phyloP scores from a whole-genome alignment of 2,113 vertebrate species.

The Oenanthe oenanthe region DNA sequence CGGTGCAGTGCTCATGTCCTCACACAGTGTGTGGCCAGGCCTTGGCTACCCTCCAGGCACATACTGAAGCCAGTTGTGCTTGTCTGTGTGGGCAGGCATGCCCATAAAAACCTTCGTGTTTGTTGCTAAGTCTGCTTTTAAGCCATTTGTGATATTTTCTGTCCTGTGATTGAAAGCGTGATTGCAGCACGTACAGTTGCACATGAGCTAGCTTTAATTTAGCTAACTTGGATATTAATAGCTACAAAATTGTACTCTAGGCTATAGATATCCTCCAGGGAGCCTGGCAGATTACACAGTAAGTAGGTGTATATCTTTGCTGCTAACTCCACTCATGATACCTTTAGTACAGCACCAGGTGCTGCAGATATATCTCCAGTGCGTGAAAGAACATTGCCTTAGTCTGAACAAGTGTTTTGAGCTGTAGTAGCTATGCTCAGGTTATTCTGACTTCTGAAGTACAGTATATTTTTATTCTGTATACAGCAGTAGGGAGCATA shows the following conservation, averaged over 20 bases:
- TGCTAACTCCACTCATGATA: not conserved
- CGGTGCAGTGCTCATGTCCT: accelerated
- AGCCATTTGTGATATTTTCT: not conserved
- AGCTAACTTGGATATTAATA: not conserved
- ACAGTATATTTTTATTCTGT: not conserved
- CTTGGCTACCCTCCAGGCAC: not conserved
- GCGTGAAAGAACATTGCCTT: not conserved
- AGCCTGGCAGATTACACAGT: not conserved
- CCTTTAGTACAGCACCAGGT: not conserved
- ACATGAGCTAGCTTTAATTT: not conserved
- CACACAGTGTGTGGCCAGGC: accelerated
- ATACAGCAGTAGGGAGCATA: not conserved
- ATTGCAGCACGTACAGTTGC: not conserved
- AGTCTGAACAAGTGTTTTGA: not conserved
- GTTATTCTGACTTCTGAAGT: not conserved
- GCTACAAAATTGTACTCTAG: not conserved
- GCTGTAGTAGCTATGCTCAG: not conserved
- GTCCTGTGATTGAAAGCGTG: not conserved
- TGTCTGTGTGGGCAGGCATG: not conserved
- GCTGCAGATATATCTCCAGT: not conserved
- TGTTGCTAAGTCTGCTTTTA: not conserved
- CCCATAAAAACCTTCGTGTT: not conserved
- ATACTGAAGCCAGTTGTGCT: not conserved
- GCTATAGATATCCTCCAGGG: not conserved
- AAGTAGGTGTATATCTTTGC: not conserved